Base-by-base conservation (phyloP, 2,113 vertebrate species). In the Perca schrenkii region DNA sequence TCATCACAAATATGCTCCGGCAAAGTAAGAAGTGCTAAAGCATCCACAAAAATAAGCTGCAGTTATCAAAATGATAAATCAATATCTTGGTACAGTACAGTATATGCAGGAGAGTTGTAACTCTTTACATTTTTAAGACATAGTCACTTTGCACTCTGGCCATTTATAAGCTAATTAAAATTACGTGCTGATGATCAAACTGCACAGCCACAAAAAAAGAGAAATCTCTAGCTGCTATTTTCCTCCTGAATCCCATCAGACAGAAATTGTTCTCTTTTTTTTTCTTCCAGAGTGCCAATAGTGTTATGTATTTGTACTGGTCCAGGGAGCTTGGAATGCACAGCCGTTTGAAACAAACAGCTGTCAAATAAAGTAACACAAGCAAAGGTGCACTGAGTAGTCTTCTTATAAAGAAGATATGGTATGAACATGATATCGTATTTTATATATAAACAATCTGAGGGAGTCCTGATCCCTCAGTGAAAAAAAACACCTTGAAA, bases 371-470 rank as follows among this genome's bases (percentile, higher is more conserved):
- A 88, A 85, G 74, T 86, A 93, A 92, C 88, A 91, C 83, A 87
- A 90, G 84, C 70, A 88, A 93, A 94, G 89, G 94, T 96, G 94
- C 94, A 93, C 50, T 79, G 85, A 92, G 71, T 90, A 31, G 93
- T 94, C 95, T 96, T 96, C 95, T 96, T 96, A 95, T 95, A 94
- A 96, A 96, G 95, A 96, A 96, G 95, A 92, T 94, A 95, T 91
- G 86, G 83, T 88, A 94, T 94, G 92, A 89, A 86, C 82, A 89
- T 93, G 89, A 86, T 86, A 73, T 89, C 74, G 87, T 88, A 82
- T 89, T 68, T 88, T 88, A 74, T 88, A 88, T 88, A 85, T 79
- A 89, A 91, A 91, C 80, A 82, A 85, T 88, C 76, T 22, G 79
- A 85, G 75, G 70, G 84, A 77, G 64, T 74, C 80, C 78, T 61